phyloP scores from a whole-genome alignment of 1,140 invertebrate genomes.

The Oscheius sp. region DNA sequence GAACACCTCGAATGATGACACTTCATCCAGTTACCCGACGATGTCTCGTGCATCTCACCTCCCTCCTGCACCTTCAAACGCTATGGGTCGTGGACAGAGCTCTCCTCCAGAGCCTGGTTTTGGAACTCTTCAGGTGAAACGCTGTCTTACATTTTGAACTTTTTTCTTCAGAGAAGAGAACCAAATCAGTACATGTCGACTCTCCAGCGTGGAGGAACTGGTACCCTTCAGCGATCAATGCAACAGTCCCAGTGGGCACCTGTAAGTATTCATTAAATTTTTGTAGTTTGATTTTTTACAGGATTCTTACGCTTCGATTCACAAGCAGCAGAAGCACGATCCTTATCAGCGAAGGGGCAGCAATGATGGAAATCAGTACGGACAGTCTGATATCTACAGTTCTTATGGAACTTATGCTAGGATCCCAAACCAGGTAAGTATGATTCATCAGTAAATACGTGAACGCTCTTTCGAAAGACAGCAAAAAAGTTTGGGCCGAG shows the following conservation, averaged over 20 bases:
- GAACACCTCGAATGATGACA: background rate
- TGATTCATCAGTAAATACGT: no score
- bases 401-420: slow-evolving; percentile 35
- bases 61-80: background rate
- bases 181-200: slow-evolving; percentile 21
- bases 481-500: no score
- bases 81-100: slow-evolving; percentile 23
- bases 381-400: slow-evolving; percentile 20
- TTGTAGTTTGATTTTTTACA: background rate
- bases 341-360: slow-evolving; percentile 16
- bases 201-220: slow-evolving; percentile 12
- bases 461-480: no score
- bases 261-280: background rate
- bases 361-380: slow-evolving; percentile 11
- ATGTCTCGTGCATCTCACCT: slow-evolving; percentile 3
- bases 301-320: slow-evolving; percentile 35
- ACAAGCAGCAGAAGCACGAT: slow-evolving; percentile 24
- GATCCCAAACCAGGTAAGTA: slow-evolving; percentile 18
- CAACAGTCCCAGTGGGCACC: slow-evolving; percentile 6
- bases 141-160: no score
- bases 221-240: slow-evolving; percentile 5
- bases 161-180: background rate
- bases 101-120: slow-evolving; percentile 23
- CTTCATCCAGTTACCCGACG: background rate
- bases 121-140: slow-evolving; percentile 17